Base-by-base conservation (phyloP, 2,888 invertebrate species). In the Scaptomyza flava region DNA sequence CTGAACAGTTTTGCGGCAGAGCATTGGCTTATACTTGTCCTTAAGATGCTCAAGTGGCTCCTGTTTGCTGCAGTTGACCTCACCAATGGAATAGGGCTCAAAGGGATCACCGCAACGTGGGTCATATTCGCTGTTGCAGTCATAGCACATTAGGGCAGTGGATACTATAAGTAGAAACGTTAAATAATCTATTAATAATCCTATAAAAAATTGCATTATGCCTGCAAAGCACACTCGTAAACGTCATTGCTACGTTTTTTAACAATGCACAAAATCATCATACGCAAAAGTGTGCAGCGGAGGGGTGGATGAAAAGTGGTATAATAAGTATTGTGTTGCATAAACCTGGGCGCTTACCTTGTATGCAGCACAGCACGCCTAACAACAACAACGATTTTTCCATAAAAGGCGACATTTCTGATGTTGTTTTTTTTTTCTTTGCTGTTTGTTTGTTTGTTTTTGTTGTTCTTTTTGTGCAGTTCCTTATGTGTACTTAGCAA, bases 91-190 rank as follows among this genome's bases (percentile, higher is more conserved):
- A 92, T 95, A 96, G 23, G 96, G 94, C 90, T 97, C 95, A 90
- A 98, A 98, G 57, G 96, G 96, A 89, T 97, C 96, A 1, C 96
- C 97, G 89, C 98, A 98, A 79, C 97, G 94, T 38, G 96, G 96
- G 92, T 98, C 97, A 90, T 95, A 97, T 72, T 95, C 96, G 67
- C 98, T 98, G 93, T 98, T 98, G 92, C 98, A 98, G 87, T 97
- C 95, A 91, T 97, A 98, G 92, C 98, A 98, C 83, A 94, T 93
- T 70, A 96, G 94, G 69, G 95, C 93, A 57, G 93, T 93, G 34
- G 93, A 94, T 94, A 92, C 89, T 92, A 69, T 4, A 58, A 36
- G 46, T n/a, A 42, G 9, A 54, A 38, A 17, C 17, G 9, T 41
- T 1, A 11, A 27, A 31, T 12, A 23, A 41, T 43, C 20, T 41